Conservation (phyloP, 2,113 vertebrate genomes). For the Pelecanus crispus region DNA sequence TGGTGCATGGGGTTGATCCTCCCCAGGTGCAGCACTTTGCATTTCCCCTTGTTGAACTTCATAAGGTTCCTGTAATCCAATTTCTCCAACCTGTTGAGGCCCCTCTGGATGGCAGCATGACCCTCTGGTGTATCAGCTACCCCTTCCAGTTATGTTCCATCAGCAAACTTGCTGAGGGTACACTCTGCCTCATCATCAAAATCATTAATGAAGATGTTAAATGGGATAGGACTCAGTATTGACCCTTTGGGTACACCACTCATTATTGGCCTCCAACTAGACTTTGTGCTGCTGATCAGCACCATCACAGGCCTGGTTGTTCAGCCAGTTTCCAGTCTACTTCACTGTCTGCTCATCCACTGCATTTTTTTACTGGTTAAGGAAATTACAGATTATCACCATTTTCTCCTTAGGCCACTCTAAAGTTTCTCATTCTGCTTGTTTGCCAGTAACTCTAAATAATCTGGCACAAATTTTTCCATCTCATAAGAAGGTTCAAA, state of each 20-base stretch:
- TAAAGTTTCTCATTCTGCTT: neutral
- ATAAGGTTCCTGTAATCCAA: neutral
- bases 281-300: neutral
- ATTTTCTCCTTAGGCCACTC: neutral
- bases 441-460: neutral
- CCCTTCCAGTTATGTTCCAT: neutral
- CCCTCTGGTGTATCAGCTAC: neutral
- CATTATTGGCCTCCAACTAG: neutral
- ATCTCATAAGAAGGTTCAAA: neutral
- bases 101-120: neutral
- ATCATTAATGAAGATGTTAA: neutral
- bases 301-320: neutral
- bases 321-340: neutral
- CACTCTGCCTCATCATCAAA: neutral
- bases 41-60: neutral
- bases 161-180: neutral
- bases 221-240: neutral
- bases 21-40: neutral
- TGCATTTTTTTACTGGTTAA: neutral
- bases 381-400: neutral
- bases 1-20: neutral
- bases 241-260: neutral
- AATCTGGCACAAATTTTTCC: neutral
- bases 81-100: neutral
- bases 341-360: neutral